Conservation (phyloP, 23 tunicate species). For the Trididemnum nubilum region DNA sequence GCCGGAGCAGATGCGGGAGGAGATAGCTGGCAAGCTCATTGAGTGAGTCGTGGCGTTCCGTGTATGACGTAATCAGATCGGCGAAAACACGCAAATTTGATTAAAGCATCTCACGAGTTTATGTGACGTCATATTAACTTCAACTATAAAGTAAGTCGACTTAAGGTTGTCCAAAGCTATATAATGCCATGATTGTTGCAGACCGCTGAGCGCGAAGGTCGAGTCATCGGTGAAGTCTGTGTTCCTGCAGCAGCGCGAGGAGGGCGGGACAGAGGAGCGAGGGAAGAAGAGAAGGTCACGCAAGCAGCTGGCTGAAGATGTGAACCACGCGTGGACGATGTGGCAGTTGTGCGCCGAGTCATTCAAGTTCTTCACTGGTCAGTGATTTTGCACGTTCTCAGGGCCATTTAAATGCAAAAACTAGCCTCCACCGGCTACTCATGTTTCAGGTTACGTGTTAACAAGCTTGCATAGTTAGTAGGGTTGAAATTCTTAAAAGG, state of each 20-base stretch:
- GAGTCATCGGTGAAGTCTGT: constrained; percentile 67
- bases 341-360: constrained; percentile 37
- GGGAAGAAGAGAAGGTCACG: constrained; percentile 21
- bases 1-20: constrained; percentile 43
- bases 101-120: too few relatives aligned
- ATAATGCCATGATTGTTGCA: too few relatives aligned
- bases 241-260: constrained; percentile 43
- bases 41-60: constrained; percentile 31
- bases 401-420: too few relatives aligned
- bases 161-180: too few relatives aligned
- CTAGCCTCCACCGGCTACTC: too few relatives aligned
- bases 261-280: neutral
- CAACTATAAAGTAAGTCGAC: too few relatives aligned
- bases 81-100: too few relatives aligned
- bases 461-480: too few relatives aligned
- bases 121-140: too few relatives aligned
- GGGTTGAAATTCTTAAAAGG: too few relatives aligned
- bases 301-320: constrained; percentile 63
- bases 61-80: too few relatives aligned
- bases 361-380: constrained; percentile 49
- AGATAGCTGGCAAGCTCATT: constrained; percentile 41
- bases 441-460: neutral
- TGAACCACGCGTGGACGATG: constrained; percentile 55
- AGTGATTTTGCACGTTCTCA: too few relatives aligned
- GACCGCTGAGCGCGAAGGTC: constrained; percentile 45